These are phyloP conservation scores for Chaetodon trifasciatus DNA, from an alignment of 2,797 vertebrate genomes.

Conservation along the genomic window DNA sequence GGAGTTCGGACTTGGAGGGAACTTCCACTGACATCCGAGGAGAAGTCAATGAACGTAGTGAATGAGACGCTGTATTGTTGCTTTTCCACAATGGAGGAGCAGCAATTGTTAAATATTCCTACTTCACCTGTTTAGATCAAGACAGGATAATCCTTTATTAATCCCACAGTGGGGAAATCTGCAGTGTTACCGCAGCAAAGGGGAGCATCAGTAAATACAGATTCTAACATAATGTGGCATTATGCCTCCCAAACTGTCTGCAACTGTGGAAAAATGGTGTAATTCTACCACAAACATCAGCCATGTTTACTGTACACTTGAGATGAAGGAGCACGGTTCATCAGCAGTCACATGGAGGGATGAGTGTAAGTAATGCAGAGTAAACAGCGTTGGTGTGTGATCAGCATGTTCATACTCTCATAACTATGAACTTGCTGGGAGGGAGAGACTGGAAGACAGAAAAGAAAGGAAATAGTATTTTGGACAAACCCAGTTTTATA, in stretches of 20 bases:
- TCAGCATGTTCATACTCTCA: not conserved
- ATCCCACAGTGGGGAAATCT: too few species aligned
- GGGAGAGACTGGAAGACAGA: slow-evolving; percentile 16
- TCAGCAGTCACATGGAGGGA: not conserved
- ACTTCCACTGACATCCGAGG: slow-evolving; percentile 78
- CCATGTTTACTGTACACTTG: slow-evolving; percentile 20
- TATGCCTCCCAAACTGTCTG: slow-evolving; percentile 4
- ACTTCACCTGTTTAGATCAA: slow-evolving; percentile 39
- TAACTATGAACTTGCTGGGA: slow-evolving; percentile 10
- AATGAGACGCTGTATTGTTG: slow-evolving; percentile 62
- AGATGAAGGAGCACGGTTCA: slow-evolving; percentile 17
- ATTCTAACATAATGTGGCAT: not conserved
- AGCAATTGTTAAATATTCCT: slow-evolving; percentile 32
- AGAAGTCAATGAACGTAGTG: slow-evolving; percentile 13
- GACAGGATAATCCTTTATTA: too few species aligned
- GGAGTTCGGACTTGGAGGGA: slow-evolving; percentile 55
- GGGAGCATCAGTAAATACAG: too few species aligned
- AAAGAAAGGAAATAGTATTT: slow-evolving; percentile 34
- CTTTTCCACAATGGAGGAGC: slow-evolving; percentile 27
- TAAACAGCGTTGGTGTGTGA: not conserved
- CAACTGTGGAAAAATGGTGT: not conserved
- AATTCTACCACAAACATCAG: slow-evolving; percentile 25
- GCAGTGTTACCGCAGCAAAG: too few species aligned
- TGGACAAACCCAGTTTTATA: slow-evolving; percentile 50
- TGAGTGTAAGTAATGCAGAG: not conserved